phyloP scores from a whole-genome alignment of 2,113 vertebrate species.

The Tetrax tetrax region DNA sequence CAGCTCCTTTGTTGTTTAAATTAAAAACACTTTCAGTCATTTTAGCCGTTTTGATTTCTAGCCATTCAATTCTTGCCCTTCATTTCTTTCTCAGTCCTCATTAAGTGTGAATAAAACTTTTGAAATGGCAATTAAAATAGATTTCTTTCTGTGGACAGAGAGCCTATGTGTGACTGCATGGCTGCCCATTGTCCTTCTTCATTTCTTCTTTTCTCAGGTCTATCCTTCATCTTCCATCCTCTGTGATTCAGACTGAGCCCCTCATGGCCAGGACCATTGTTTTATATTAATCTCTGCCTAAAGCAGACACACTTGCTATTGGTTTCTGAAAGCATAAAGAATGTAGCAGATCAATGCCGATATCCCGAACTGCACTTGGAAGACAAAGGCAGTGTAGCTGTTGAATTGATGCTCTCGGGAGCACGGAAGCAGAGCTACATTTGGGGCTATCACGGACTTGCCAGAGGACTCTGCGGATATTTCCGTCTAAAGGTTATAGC shows the following conservation, averaged over 20 bases:
- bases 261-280: background rate
- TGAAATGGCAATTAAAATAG: slow-evolving; percentile 6
- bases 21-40: background rate
- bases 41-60: background rate
- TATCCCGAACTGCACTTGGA: slow-evolving; percentile 11
- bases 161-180: background rate
- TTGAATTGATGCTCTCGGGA: background rate
- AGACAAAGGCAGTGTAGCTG: background rate
- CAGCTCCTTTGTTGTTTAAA: background rate
- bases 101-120: background rate
- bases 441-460: background rate
- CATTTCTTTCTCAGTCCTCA: background rate
- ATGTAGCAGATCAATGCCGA: slow-evolving; percentile 4
- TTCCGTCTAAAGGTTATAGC: background rate
- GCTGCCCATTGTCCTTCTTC: background rate
- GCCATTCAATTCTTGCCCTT: background rate
- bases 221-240: background rate
- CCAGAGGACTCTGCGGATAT: background rate
- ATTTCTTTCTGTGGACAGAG: background rate
- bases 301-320: background rate
- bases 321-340: slow-evolving; percentile 40
- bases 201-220: background rate
- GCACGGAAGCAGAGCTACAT: background rate
- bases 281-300: background rate
- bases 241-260: slow-evolving; percentile 17